Conservation (phyloP, 1,140 invertebrate species). For the Scaptomyza graminum region DNA sequence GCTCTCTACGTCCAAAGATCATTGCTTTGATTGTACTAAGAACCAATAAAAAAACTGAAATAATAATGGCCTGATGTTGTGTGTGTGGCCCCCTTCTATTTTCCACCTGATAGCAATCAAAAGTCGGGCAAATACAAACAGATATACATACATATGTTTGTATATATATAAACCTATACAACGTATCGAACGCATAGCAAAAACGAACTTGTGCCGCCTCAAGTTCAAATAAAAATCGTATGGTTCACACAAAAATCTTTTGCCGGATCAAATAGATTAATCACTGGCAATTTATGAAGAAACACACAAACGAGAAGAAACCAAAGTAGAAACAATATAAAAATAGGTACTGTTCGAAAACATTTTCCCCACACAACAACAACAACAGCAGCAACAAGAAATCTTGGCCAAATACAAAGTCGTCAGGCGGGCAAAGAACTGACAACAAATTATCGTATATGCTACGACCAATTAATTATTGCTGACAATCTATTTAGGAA, state of each 20-base stretch:
- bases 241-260: constrained; percentile 51
- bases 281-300: constrained; percentile 74
- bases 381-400: background rate
- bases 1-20: constrained; percentile 8
- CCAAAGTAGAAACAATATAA: constrained; percentile 42
- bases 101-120: constrained; percentile 55
- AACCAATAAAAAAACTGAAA: constrained; percentile 45
- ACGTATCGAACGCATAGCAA: constrained; percentile 28
- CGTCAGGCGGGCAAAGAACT: too few relatives aligned
- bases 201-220: constrained; percentile 38
- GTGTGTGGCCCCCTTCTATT: background rate
- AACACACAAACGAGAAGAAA: constrained; percentile 70
- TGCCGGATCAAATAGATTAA: constrained; percentile 77
- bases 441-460: constrained; percentile 11
- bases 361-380: too few relatives aligned
- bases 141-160: constrained; percentile 1
- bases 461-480: background rate
- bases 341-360: constrained; percentile 26
- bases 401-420: background rate
- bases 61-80: constrained; percentile 14
- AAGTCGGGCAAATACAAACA: constrained; percentile 46
- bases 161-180: constrained; percentile 9
- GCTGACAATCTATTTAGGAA: constrained; percentile 24
- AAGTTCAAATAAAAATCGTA: constrained; percentile 80
- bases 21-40: constrained; percentile 50